A percentile compares a stretch with the other conserved stretches of the same genome.
Conservation (phyloP, 1,140 invertebrate species). For the Scaptomyza montana region DNA sequence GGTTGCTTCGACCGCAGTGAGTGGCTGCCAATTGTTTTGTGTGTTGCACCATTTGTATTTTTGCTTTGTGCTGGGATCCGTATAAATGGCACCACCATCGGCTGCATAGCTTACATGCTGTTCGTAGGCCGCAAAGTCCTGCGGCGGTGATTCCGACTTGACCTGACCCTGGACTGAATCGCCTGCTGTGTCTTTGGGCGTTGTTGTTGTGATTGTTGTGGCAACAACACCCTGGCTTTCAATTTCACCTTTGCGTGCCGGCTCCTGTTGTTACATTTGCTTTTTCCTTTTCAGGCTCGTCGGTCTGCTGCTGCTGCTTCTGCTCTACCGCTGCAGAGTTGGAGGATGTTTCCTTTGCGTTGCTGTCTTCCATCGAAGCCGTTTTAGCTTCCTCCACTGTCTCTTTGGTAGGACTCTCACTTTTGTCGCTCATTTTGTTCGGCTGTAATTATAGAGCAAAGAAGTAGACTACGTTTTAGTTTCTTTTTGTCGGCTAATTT, state of each 20-base stretch:
- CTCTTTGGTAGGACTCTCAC: slow-evolving; percentile 32
- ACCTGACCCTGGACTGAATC: slow-evolving; percentile 7
- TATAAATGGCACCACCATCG: slow-evolving; percentile 89
- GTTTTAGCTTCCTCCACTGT: slow-evolving; percentile 8
- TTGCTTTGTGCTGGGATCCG: slow-evolving; percentile 87
- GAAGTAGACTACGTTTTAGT: slow-evolving; percentile 73
- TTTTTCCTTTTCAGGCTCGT: slow-evolving; percentile 3
- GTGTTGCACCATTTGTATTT: slow-evolving; percentile 88
- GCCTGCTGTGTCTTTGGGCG: slow-evolving; percentile 14
- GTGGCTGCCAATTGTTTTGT: slow-evolving; percentile 86
- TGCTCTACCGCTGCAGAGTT: slow-evolving; percentile 5
- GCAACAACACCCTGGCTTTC: slow-evolving; percentile 7
- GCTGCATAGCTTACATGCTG: slow-evolving; percentile 87
- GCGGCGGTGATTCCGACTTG: slow-evolving; percentile 19
- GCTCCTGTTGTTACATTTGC: neutral
- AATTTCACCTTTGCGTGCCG: slow-evolving; percentile 8
- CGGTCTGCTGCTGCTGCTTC: neutral
- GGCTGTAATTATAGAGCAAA: slow-evolving; percentile 70
- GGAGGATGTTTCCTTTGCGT: slow-evolving; percentile 21
- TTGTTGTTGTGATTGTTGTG: neutral
- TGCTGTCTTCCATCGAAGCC: slow-evolving; percentile 9
- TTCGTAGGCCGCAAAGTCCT: slow-evolving; percentile 83
- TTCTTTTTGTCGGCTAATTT: slow-evolving; percentile 62
- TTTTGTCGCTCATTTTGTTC: slow-evolving; percentile 54
- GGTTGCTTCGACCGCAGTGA: slow-evolving; percentile 37